Percentiles rank a stretch among this genome's conserved stretches.
Evolutionary conservation across 2,797 vertebrate genomes (phyloP).

Genomic region (Myotis daubentonii): DNA sequence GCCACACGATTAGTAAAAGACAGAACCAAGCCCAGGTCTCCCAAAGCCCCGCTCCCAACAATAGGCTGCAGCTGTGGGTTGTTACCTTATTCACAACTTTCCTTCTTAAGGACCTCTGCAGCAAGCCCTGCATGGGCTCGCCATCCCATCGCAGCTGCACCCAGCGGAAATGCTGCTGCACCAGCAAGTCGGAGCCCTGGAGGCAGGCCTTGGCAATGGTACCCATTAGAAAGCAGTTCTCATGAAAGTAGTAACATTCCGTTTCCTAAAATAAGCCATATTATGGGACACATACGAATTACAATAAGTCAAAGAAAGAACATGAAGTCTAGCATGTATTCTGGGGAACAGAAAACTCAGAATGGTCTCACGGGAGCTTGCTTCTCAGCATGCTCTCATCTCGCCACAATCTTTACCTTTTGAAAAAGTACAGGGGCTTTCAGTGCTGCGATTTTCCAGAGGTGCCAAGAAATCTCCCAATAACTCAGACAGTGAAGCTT

Average conservation of each 20-base stretch:
- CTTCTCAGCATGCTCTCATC: neutral
- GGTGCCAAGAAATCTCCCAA: slow-evolving; percentile 94
- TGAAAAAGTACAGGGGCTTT: slow-evolving; percentile 87
- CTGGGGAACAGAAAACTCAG: neutral
- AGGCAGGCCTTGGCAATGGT: slow-evolving; percentile 93
- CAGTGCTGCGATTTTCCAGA: slow-evolving; percentile 91
- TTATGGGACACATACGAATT: neutral
- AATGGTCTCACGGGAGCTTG: neutral
- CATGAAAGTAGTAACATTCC: slow-evolving; percentile 90
- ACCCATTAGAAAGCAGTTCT: slow-evolving; percentile 93
- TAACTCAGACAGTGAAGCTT: slow-evolving; percentile 91
- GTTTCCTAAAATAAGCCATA: slow-evolving; percentile 82
- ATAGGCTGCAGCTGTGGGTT: fast-evolving
- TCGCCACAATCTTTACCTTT: slow-evolving; percentile 83
- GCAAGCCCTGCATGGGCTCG: slow-evolving; percentile 93
- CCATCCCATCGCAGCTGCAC: slow-evolving; percentile 95
- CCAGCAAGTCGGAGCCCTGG: slow-evolving; percentile 92
- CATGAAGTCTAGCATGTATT: neutral
- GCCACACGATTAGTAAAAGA: too few species aligned
- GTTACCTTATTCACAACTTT: slow-evolving; percentile 93
- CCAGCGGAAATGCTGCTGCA: slow-evolving; percentile 98
- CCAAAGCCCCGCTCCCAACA: fast-evolving
- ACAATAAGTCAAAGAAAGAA: neutral
- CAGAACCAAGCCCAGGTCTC: neutral
- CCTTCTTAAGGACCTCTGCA: slow-evolving; percentile 91